Evolutionary conservation across 2,113 vertebrate species (phyloP), one percentile per base, ranked within the genome.

Genomic region (Lepus americanus): DNA sequence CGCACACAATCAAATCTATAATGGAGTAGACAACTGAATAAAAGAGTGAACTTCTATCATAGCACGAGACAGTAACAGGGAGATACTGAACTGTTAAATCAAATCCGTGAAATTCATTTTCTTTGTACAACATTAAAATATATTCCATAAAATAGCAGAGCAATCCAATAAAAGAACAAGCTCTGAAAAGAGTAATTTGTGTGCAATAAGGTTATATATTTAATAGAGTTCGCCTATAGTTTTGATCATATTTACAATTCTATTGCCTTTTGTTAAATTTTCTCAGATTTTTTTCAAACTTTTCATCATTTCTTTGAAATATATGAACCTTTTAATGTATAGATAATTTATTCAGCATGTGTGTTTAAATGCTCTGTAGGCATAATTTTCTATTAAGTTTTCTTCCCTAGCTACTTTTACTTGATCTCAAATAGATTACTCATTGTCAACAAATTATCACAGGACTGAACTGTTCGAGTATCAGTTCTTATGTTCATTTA

Each of bases 261-360:
- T 97, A 98, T 95, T 98, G 82, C 90, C 98, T 98, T 98, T 97
- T 98, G 95, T 96, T 98, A 97, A 97, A 97, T 97, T 98, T 97
- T 97, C 87, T 96, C 70, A 77, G 79, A 96, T 97, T 44, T 98
- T 97, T 85, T 89, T 63, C 61, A 93, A 96, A 94, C 77, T 95
- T 98, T 97, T 87, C 92, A 97, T 98, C 93, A 97, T 97, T 98
- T 97, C 97, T 98, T 98, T 98, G 97, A 98, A 98, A 98, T 98
- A 98, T 97, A 96, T 83, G 97, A 98, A 96, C 87, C 95, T 97
- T 98, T 98, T 98, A 98, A 98, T 98, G 97, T 98, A 97, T 96
- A 95, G 98, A 97, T 98, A 98, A 98, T 98, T 98, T 98, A 98
- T 98, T 98, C 98, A 97, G 95, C 93, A 97, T 92, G 97, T 98